Evolutionary conservation across 1,140 invertebrate species (phyloP).

Genomic region (Rhagoletis zephyria): DNA sequence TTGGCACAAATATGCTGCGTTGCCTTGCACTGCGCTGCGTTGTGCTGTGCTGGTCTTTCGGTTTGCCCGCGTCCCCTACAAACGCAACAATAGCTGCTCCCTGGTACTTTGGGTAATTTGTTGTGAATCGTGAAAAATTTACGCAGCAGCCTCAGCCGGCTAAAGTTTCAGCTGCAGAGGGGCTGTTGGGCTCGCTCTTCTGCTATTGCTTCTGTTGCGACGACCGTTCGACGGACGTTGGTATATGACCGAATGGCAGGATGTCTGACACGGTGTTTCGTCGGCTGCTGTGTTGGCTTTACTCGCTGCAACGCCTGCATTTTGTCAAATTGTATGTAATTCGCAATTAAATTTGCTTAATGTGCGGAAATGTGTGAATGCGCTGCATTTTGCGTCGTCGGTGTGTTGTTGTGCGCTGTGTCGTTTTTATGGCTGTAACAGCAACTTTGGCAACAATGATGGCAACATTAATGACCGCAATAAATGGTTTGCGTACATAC

Average conservation of each 20-base stretch:
- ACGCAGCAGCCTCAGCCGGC: neutral
- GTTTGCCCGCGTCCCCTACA: neutral
- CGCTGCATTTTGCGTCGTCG: constrained; percentile 14
- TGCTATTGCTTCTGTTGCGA: neutral
- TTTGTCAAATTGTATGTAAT: neutral
- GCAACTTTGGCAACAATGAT: constrained; percentile 43
- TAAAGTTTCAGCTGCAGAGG: neutral
- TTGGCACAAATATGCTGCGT: neutral
- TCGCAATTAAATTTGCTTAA: constrained; percentile 35
- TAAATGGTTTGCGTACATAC: neutral
- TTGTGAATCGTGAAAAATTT: constrained; percentile 5
- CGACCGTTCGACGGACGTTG: neutral
- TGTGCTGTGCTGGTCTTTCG: neutral
- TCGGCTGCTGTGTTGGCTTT: constrained; percentile 21
- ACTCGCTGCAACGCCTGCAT: neutral
- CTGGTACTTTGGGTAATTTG: constrained; percentile 3
- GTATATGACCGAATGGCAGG: neutral
- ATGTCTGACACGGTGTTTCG: no score
- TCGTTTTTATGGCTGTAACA: constrained; percentile 41
- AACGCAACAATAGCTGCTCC: neutral
- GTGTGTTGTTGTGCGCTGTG: constrained; percentile 1
- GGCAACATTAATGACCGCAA: constrained; percentile 33
- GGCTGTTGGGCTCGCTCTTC: neutral
- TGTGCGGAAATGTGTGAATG: constrained; percentile 50
- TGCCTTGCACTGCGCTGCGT: neutral